Evolutionary conservation across 1,140 invertebrate species (phyloP), one percentile per base, ranked within the genome.

Genomic region (Lanistes nyassanus): DNA sequence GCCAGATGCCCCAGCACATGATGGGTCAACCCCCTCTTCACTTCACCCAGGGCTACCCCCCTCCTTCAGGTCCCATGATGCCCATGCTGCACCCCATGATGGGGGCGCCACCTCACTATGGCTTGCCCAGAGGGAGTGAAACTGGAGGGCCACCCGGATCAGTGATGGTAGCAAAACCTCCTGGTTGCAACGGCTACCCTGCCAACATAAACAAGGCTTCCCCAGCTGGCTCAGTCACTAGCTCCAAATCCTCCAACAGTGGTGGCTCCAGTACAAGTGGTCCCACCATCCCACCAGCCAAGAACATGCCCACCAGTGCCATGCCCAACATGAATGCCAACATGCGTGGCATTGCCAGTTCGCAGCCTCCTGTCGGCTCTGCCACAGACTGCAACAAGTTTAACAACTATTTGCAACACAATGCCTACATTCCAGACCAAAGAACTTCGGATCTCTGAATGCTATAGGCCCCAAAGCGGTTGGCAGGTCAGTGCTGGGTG

Each of bases 351-450:
- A 53, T 39, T 37, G 55, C 55, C 31, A 42, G 19, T 19, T 42
- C 26, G 36, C 67, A 69, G 67, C 70, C 70, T 71, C 69, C 68
- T 73, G 55, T 56, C 72, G 29, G 29, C 56, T 36, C 77, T 37
- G 68, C 74, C 36, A 67, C 73, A 42, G 79, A 83, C 42, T 83
- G 81, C 65, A 79, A 84, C 68, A 82, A 80, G 39, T 82, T 83
- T 58, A 80, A 79, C 65, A 81, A 80, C 55, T 76, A 78, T 66
- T 75, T 84, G 72, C 77, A 80, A 81, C 82, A 83, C 71, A 84
- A 82, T 80, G 77, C 70, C 68, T 84, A 86, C 83, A 86, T 86
- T 84, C 83, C 84, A 55, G 82, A 86, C 34, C 76, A 79, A 65
- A 75, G 84, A 78, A 83, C 80, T 62, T 78, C 76, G 69, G 81